phyloP scores from a whole-genome alignment of 2,797 vertebrate species.

The Apogon talboti region DNA sequence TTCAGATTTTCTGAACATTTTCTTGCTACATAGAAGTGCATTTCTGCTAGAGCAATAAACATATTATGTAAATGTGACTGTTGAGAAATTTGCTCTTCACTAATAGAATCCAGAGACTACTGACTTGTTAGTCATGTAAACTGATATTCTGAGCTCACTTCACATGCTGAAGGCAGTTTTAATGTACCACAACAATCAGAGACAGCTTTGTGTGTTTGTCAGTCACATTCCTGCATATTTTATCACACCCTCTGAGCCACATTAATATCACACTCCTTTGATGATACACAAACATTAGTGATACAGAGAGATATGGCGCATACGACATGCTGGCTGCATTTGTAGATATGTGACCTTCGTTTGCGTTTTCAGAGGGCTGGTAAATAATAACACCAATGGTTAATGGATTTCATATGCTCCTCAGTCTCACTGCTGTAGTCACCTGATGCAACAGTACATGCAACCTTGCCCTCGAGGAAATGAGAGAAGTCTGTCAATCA shows the following conservation, averaged over 20 bases:
- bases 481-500: constrained; percentile 76
- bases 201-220: constrained; percentile 66
- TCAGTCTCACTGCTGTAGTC: constrained; percentile 69
- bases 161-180: constrained; percentile 50
- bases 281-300: constrained; percentile 69
- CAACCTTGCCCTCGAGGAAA: constrained; percentile 71
- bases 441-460: constrained; percentile 76
- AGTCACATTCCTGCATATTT: constrained; percentile 69
- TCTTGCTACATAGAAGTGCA: constrained; percentile 24
- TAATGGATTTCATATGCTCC: constrained; percentile 75
- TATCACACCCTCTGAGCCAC: constrained; percentile 58
- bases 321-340: constrained; percentile 69
- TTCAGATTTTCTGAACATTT: constrained; percentile 37
- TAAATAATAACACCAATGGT: constrained; percentile 74
- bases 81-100: constrained; percentile 34
- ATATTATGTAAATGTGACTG: constrained; percentile 47
- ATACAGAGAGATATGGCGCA: constrained; percentile 65
- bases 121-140: constrained; percentile 54
- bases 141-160: constrained; percentile 50
- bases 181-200: constrained; percentile 59
- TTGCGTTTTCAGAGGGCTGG: constrained; percentile 65
- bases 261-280: constrained; percentile 75
- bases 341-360: constrained; percentile 77
- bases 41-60: constrained; percentile 31
- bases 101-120: constrained; percentile 34